Conservation (phyloP, 2,113 vertebrate species). For the Myotis yumanensis region DNA sequence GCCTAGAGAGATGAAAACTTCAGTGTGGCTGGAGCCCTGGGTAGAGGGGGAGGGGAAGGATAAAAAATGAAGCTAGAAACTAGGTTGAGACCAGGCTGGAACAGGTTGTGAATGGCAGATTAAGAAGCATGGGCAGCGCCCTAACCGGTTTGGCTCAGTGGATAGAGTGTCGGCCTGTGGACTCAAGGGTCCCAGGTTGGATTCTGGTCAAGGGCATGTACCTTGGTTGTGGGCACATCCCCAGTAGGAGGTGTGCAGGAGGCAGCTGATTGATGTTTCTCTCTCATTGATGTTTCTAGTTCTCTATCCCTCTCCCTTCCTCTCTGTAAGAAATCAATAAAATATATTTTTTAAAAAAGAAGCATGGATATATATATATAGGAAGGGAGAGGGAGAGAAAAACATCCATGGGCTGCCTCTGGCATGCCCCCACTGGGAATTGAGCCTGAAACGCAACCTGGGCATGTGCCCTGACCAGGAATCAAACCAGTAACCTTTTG, state of each 20-base stretch:
- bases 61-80: neutral
- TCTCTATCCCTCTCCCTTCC: too few species aligned
- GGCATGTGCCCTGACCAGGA: neutral
- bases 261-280: too few species aligned
- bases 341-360: neutral
- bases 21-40: neutral
- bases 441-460: neutral
- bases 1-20: conserved; percentile 37
- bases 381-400: neutral
- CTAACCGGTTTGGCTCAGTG: too few species aligned
- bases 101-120: neutral
- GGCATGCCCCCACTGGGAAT: neutral
- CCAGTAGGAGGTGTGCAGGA: too few species aligned
- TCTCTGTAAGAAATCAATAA: too few species aligned
- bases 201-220: too few species aligned
- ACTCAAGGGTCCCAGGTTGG: too few species aligned
- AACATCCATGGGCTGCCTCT: neutral
- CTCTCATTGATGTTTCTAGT: too few species aligned
- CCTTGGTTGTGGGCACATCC: too few species aligned
- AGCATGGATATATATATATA: neutral
- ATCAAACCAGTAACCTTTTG: neutral
- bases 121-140: neutral
- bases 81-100: conserved; percentile 24
- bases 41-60: neutral
- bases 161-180: too few species aligned